phyloP scores from a whole-genome alignment of 2,113 vertebrate genomes.

The Cyprinodon variegatus region DNA sequence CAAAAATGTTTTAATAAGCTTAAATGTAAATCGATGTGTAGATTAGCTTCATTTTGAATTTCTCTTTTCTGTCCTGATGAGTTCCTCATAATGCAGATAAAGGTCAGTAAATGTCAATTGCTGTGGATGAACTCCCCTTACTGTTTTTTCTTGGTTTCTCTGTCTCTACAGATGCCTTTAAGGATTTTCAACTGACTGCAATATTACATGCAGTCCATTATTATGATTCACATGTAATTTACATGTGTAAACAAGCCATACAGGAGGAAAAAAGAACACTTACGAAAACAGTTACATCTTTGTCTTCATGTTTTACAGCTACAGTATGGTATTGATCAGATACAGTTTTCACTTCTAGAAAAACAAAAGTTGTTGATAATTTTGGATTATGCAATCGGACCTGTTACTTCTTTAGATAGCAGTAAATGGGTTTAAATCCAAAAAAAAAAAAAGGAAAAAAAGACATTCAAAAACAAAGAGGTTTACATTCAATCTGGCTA shows the following conservation, averaged over 20 bases:
- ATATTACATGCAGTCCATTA: slow-evolving; percentile 3
- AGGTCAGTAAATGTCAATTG: slow-evolving; percentile 76
- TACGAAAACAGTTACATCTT: not conserved
- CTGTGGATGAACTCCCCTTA: slow-evolving; percentile 35
- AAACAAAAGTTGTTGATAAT: no score
- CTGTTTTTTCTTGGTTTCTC: slow-evolving; percentile 1
- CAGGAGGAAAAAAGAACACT: not conserved
- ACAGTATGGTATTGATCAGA: no score
- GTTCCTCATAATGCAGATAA: slow-evolving; percentile 61
- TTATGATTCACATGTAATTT: not conserved
- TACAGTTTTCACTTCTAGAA: no score
- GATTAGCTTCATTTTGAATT: slow-evolving; percentile 23
- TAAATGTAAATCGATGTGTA: slow-evolving; percentile 6
- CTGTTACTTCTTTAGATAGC: no score
- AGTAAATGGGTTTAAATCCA: no score
- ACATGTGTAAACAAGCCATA: not conserved
- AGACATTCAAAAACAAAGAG: no score
- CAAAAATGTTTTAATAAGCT: not conserved
- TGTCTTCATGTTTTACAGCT: not conserved
- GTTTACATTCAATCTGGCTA: no score
- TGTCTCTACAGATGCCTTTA: slow-evolving; percentile 17
- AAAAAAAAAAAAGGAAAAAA: no score
- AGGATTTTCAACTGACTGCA: slow-evolving; percentile 22
- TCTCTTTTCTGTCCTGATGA: slow-evolving; percentile 44
- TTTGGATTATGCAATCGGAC: no score